phyloP scores from a whole-genome alignment of 2,888 invertebrate genomes.

The Rotaria magnacalcarata region DNA sequence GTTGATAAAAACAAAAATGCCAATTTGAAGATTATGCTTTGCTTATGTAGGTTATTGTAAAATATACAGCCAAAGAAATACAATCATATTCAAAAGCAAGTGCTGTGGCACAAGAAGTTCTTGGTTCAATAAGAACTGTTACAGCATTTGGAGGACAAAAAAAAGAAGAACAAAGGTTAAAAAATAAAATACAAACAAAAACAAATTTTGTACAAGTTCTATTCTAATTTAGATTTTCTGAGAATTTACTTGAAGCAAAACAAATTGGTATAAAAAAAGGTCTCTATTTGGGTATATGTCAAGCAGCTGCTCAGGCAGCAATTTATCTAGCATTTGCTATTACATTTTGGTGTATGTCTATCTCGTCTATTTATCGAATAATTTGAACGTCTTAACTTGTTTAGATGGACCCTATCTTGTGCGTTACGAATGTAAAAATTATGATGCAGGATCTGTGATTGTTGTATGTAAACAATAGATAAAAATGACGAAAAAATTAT shows the following conservation, averaged over 20 bases:
- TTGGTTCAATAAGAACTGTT: conserved; percentile 59
- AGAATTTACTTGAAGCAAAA: conserved; percentile 33
- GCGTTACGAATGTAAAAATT: not conserved
- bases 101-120: conserved; percentile 57
- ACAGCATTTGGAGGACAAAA: conserved; percentile 44
- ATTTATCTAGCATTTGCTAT: not conserved
- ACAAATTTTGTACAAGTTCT: not conserved
- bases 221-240: not conserved
- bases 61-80: conserved; percentile 54
- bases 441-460: conserved; percentile 2
- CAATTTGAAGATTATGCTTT: not conserved
- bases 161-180: not conserved
- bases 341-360: conserved; percentile 31
- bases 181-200: too few species aligned
- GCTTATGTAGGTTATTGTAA: conserved; percentile 47
- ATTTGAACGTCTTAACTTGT: not conserved
- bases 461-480: not conserved
- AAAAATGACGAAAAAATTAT: not conserved
- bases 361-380: too few species aligned
- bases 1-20: conserved; percentile 22
- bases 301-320: not conserved
- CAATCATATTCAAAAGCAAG: conserved; percentile 66
- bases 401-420: conserved; percentile 24
- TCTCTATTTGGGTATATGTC: conserved; percentile 4
- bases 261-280: conserved; percentile 36